Evolutionary conservation across 2,113 vertebrate species (phyloP).

Genomic region (Tonatia bakeri): DNA sequence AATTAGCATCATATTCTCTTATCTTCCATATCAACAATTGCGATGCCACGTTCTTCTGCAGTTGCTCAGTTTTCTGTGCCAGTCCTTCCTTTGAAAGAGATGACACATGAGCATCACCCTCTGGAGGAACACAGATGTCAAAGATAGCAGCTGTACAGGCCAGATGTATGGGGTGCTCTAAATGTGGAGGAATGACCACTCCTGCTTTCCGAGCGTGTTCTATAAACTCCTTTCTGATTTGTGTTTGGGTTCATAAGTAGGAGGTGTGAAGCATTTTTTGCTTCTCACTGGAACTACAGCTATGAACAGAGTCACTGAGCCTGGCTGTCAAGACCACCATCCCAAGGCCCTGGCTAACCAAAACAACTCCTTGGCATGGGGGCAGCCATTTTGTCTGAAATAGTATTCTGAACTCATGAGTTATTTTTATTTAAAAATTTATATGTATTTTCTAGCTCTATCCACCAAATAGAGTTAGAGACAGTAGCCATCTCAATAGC

Average conservation of each 20-base stretch:
- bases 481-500: background rate
- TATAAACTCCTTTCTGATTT: constrained; percentile 66
- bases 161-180: constrained; percentile 88
- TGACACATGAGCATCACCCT: constrained; percentile 91
- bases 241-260: constrained; percentile 57
- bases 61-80: constrained; percentile 85
- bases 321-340: no score
- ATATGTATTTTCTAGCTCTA: background rate
- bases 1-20: no score
- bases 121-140: constrained; percentile 92
- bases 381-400: no score
- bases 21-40: constrained; percentile 79
- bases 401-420: background rate
- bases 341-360: no score
- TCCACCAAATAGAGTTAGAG: background rate
- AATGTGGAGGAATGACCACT: constrained; percentile 77
- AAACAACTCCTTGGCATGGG: no score
- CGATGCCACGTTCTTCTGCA: constrained; percentile 85
- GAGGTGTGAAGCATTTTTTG: constrained; percentile 84
- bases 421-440: background rate
- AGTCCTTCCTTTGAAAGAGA: constrained; percentile 90
- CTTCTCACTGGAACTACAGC: no score
- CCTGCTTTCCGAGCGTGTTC: constrained; percentile 71
- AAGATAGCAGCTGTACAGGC: constrained; percentile 89
- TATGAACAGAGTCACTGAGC: no score